phyloP scores from a whole-genome alignment of 2,797 vertebrate genomes.

The Brachyrhaphis roseni region DNA sequence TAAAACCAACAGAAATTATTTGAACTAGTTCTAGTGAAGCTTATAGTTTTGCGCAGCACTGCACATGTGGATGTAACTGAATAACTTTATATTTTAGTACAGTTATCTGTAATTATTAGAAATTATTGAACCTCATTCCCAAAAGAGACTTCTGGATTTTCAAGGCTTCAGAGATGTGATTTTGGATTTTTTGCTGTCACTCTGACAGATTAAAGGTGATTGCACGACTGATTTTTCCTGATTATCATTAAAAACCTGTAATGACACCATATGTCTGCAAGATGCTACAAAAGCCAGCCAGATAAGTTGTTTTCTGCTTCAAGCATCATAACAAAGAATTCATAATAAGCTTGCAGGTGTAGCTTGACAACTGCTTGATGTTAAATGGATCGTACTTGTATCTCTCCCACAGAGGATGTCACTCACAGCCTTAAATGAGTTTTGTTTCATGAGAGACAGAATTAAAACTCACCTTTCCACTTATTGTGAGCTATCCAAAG shows the following conservation, averaged over 20 bases:
- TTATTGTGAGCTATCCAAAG: slow-evolving; percentile 18
- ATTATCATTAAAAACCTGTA: slow-evolving; percentile 10
- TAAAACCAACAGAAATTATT: background rate
- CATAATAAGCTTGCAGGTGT: slow-evolving; percentile 18
- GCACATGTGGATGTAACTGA: background rate
- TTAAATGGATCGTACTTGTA: slow-evolving; percentile 13
- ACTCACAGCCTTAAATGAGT: slow-evolving; percentile 35
- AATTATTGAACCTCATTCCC: background rate
- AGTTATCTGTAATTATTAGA: background rate
- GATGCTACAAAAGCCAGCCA: background rate
- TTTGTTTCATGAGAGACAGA: slow-evolving; percentile 34
- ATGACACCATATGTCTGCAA: background rate
- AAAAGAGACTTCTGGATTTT: background rate
- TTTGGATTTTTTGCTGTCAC: slow-evolving; percentile 9
- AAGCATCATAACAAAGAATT: slow-evolving; percentile 13
- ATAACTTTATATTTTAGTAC: background rate
- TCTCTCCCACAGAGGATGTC: slow-evolving; percentile 2
- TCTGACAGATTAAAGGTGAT: slow-evolving; percentile 10
- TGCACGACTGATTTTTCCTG: slow-evolving; percentile 3
- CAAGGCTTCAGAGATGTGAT: background rate
- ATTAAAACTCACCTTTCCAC: slow-evolving; percentile 13
- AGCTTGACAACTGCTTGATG: slow-evolving; percentile 28
- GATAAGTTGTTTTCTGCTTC: slow-evolving; percentile 20
- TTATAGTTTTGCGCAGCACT: background rate
- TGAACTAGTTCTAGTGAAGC: background rate